These are phyloP conservation scores for Dryoscopus gambensis DNA, from an alignment of 2,113 vertebrate species.

Conservation along the genomic window DNA sequence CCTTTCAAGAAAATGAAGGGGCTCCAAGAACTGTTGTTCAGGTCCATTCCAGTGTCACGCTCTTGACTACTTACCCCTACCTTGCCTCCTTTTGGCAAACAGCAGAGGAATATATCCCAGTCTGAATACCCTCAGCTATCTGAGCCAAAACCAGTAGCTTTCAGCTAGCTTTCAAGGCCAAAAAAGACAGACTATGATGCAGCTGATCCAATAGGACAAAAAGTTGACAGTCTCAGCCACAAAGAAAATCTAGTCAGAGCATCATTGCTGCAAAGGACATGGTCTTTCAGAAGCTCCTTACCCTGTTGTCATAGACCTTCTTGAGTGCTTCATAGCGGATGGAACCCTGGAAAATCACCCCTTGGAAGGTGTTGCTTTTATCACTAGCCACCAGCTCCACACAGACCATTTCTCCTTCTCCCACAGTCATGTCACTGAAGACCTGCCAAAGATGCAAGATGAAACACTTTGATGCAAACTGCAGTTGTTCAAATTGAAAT, in stretches of 20 bases:
- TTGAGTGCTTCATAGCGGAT: conserved; percentile 97
- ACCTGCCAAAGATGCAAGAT: conserved; percentile 73
- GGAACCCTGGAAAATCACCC: conserved; percentile 98
- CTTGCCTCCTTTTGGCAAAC: background rate
- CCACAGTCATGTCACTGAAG: conserved; percentile 96
- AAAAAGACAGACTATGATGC: background rate
- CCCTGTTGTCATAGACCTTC: conserved; percentile 98
- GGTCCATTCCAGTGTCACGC: background rate
- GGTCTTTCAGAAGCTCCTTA: conserved; percentile 56
- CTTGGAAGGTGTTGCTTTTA: conserved; percentile 93
- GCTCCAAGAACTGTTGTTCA: background rate
- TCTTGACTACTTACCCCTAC: background rate
- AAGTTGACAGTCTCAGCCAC: background rate
- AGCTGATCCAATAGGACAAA: background rate
- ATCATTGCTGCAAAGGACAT: accelerated
- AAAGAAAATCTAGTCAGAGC: background rate
- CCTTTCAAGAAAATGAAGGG: background rate
- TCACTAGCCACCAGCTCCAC: conserved; percentile 98
- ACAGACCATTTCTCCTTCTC: conserved; percentile 98
- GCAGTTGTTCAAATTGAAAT: background rate
- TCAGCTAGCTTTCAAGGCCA: background rate
- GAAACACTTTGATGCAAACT: background rate
- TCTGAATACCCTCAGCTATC: background rate
- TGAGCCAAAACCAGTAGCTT: background rate
- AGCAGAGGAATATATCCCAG: background rate